phyloP scores from a whole-genome alignment of 2,797 vertebrate species.

The Microctenopoma steveboyesi region DNA sequence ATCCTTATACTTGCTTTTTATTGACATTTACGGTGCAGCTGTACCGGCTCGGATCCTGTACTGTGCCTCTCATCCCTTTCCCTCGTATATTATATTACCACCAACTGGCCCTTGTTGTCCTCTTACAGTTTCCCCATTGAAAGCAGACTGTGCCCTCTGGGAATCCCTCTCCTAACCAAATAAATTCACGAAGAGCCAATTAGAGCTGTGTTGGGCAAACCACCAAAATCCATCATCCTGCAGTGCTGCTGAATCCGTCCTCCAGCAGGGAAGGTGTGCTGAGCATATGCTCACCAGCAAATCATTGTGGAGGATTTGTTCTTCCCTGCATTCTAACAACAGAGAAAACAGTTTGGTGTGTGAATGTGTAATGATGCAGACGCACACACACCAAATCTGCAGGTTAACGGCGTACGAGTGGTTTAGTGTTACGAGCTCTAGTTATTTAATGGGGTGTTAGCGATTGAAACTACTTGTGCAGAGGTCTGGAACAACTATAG shows the following conservation, averaged over 20 bases:
- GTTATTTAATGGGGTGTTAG: conserved; percentile 1
- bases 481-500: conserved; percentile 30
- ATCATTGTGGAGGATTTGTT: conserved; percentile 5
- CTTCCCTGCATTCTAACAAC: conserved; percentile 28
- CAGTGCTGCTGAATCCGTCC: conserved; percentile 32
- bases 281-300: conserved; percentile 50
- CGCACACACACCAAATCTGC: neutral
- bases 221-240: conserved; percentile 59
- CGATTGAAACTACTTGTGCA: neutral
- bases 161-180: conserved; percentile 28
- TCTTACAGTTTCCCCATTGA: conserved; percentile 5
- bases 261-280: conserved; percentile 37
- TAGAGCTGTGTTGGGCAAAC: conserved; percentile 40
- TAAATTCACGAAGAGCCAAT: conserved; percentile 59
- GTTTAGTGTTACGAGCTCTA: neutral
- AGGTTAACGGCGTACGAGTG: neutral
- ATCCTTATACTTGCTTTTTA: conserved; percentile 1
- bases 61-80: neutral
- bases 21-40: neutral
- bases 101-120: conserved; percentile 2
- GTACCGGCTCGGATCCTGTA: neutral
- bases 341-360: neutral
- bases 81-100: neutral
- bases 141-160: conserved; percentile 17
- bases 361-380: neutral